Conservation (phyloP, 1,140 invertebrate genomes). For the Drosophila sproati region DNA sequence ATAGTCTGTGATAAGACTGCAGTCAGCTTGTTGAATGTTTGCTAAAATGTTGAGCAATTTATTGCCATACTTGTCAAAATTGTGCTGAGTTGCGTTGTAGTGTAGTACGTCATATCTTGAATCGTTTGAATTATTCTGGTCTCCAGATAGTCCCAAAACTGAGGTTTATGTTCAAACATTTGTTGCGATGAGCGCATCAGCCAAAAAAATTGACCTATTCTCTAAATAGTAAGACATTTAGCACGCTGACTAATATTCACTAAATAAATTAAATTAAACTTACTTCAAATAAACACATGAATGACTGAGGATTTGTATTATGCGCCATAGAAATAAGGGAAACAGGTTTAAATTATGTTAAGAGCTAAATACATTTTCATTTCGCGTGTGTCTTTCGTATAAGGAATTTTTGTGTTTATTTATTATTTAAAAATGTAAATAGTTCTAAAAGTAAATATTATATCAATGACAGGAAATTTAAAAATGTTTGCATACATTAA, state of each 20-base stretch:
- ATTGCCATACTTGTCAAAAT: slow-evolving; percentile 17
- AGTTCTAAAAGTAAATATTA: slow-evolving; percentile 8
- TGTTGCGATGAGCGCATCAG: no score
- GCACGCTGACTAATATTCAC: background rate
- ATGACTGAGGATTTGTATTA: background rate
- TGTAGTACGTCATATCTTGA: background rate
- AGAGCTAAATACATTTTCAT: slow-evolving; percentile 7
- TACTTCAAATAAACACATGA: slow-evolving; percentile 18
- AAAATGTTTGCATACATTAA: background rate
- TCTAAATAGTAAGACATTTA: background rate
- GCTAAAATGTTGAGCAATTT: slow-evolving; percentile 20
- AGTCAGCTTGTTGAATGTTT: slow-evolving; percentile 22
- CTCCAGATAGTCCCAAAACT: background rate
- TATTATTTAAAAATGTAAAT: slow-evolving; percentile 33
- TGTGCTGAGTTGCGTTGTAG: background rate
- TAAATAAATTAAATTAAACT: slow-evolving; percentile 5
- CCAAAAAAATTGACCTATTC: background rate
- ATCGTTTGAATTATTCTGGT: background rate
- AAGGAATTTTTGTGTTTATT: slow-evolving; percentile 20
- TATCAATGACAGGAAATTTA: background rate
- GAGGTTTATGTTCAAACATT: background rate
- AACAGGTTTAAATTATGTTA: slow-evolving; percentile 27
- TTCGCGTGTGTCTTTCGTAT: background rate
- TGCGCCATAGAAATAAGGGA: slow-evolving; percentile 10
- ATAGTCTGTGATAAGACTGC: slow-evolving; percentile 27